Base-by-base conservation (phyloP, 2,888 invertebrate genomes). In the Tetragnatha montana region DNA sequence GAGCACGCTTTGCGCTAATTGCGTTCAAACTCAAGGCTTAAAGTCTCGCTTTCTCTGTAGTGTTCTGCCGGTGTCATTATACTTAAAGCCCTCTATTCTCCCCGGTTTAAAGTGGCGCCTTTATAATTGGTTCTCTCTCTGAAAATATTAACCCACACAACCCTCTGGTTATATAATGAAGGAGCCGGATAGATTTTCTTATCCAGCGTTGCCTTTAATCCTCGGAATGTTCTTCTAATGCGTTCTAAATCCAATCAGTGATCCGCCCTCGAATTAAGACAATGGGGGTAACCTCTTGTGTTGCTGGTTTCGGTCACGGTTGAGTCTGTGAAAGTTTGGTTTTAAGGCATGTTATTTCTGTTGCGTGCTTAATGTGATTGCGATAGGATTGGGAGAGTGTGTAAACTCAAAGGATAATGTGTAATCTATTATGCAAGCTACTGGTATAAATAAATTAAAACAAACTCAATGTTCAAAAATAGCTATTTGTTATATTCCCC, bases 21-120 rank as follows among this genome's bases (percentile, higher is more conserved):
- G 79, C 76, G 47, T 85, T 85, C 85, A 71, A 85, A 71, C 78
- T 85, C 79, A 85, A 76, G 78, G 70, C 78, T 78, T 84, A 74
- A 49, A 71, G 76, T 69, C 47, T 79, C 71, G 71, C 78, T 76
- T 71, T 71, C 79, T 35, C 7, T 79, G n/a, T n/a, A 79, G 79
- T 85, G 51, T 79, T 35, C 35, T 14, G 60, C 60, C 70, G 49
- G 79, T 85, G 78, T 79, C 78, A 79, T 85, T 85, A 85, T 70
- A 78, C 12, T 79, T 85, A 85, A 35, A 79, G 85, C 78, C 76
- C 74, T 17, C 19, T n/a, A 8, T 50, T 3, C 10, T 47, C n/a
- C 50, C 47, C 22, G 47, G 35, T 74, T 51, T 51, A 81, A 81
- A 73, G 35, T 73, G 70, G 83, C 35, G n/a, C 47, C 75, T 75